These are phyloP conservation scores for Erebia aethiops DNA, from an alignment of 2,888 invertebrate genomes.

Conservation along the genomic window DNA sequence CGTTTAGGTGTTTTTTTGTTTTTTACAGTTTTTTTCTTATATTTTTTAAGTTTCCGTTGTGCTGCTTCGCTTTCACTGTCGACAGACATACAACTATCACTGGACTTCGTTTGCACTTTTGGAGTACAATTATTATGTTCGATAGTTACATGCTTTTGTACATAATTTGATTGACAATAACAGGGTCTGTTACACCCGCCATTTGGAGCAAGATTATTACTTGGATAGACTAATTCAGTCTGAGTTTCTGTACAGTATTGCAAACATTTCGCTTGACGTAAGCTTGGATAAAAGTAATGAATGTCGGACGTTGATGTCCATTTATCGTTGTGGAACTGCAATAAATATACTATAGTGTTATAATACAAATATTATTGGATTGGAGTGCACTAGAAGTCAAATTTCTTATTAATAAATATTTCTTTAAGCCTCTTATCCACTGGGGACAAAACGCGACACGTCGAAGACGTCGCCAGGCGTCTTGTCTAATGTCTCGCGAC, in stretches of 20 bases:
- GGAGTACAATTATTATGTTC: constrained; percentile 15
- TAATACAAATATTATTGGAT: too few relatives aligned
- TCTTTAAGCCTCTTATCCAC: too few relatives aligned
- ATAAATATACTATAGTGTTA: constrained; percentile 3
- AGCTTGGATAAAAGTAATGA: constrained; percentile 61
- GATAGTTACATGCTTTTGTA: constrained; percentile 10
- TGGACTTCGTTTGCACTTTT: constrained; percentile 14
- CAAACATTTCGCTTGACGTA: constrained; percentile 44
- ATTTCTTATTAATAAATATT: too few relatives aligned
- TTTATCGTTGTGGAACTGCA: constrained; percentile 72
- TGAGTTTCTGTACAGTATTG: constrained; percentile 50
- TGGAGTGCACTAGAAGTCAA: too few relatives aligned
- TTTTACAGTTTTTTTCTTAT: constrained; percentile 30
- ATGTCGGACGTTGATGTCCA: constrained; percentile 74
- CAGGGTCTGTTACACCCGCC: constrained; percentile 48
- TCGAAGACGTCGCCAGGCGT: too few relatives aligned
- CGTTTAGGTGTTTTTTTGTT: constrained; percentile 17
- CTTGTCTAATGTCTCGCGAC: too few relatives aligned
- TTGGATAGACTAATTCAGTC: constrained; percentile 46
- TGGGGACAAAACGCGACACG: too few relatives aligned
- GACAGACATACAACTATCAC: constrained; percentile 40
- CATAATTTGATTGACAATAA: constrained; percentile 41
- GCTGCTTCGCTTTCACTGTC: constrained; percentile 27
- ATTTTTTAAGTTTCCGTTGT: constrained; percentile 19
- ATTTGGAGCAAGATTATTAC: constrained; percentile 33